Base-by-base conservation (phyloP, 2,797 vertebrate genomes). In the Semaprochilodus insignis region DNA sequence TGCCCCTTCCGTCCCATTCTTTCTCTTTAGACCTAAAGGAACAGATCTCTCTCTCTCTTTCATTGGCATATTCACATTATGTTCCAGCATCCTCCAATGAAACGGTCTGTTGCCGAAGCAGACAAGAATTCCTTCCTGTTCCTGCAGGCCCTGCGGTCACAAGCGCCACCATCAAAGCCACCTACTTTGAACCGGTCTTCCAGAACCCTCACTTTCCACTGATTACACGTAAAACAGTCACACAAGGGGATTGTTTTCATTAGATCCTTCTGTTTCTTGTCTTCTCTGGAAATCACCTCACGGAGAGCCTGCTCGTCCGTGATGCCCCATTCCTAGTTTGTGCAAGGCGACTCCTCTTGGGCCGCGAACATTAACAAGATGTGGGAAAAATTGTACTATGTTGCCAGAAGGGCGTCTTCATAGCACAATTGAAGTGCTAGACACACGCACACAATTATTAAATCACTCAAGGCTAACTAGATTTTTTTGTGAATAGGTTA, bases 221-320 rank as follows among this genome's bases (percentile, higher is more conserved):
- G 91, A 94, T 93, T 92, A 88, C 84, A 90, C 90, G 91, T 92
- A 89, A 92, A 92, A 91, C 85, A 85, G 84, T 63, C 89, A 88
- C 88, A 88, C 77, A 76, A 80, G 86, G 86, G 78, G 76, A 67
- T 81, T 8, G 62, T 87, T 88, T 88, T 83, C 84, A 91, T 76
- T 52, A 51, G 40, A 44, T 80, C 69, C 67, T 83, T 85, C 86
- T 82, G 89, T 89, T 81, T 74, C 79, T 16, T 66, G 52, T 89
- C 80, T 74, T 82, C 25, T 60, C 66, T 65, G 44, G 44, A 59
- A 57, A 82, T 75, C 80, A 78, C 65, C 74, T 11, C 63, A 82
- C 54, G 23, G 44, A 62, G 60, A 21, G 17, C 36, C 73, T 67
- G 57, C 23, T 55, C 52, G 16, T 73, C 34, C 40, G 15, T 1